Percentiles rank a stretch among this genome's conserved stretches.
Conservation (phyloP, 2,888 invertebrate genomes). For the Drosophila barbarae region DNA sequence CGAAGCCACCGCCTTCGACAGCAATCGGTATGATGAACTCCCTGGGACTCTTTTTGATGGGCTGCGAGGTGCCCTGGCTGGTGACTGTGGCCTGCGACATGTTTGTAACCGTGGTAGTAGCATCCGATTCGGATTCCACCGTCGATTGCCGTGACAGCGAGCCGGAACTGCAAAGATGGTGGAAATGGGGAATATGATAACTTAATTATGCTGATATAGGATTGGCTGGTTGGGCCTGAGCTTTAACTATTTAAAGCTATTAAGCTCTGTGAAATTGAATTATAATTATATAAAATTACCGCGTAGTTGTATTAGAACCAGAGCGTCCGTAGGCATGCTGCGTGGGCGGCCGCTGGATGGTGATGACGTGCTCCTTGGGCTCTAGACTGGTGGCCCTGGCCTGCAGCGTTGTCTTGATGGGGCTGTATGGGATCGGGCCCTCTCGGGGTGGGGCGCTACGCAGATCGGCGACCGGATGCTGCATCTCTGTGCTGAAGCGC, state of each 20-base stretch:
- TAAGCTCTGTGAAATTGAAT: too few species aligned
- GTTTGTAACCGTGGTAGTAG: constrained; percentile 80
- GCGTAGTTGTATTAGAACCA: constrained; percentile 76
- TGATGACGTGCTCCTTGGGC: constrained; percentile 85
- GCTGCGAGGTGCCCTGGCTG: constrained; percentile 80
- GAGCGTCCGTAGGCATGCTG: constrained; percentile 77
- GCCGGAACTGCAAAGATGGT: constrained; percentile 65
- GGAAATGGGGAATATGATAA: background rate
- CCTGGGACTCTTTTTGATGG: constrained; percentile 92
- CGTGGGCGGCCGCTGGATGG: constrained; percentile 81
- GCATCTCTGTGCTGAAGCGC: constrained; percentile 83
- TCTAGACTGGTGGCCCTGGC: constrained; percentile 82
- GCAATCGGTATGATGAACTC: constrained; percentile 97
- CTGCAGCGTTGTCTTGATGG: constrained; percentile 74
- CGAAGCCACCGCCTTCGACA: constrained; percentile 93
- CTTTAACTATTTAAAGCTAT: too few species aligned
- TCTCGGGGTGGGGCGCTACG: constrained; percentile 79
- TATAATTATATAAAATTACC: constrained; percentile 16
- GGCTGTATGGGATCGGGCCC: constrained; percentile 77
- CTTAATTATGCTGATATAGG: background rate
- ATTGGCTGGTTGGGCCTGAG: too few species aligned
- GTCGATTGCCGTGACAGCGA: constrained; percentile 83
- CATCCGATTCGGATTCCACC: constrained; percentile 86
- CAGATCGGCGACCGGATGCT: constrained; percentile 81
- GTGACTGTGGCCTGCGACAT: constrained; percentile 83